These are phyloP conservation scores for Caenorhabditis sulstoni DNA, from an alignment of 2,888 invertebrate genomes.

Conservation along the genomic window DNA sequence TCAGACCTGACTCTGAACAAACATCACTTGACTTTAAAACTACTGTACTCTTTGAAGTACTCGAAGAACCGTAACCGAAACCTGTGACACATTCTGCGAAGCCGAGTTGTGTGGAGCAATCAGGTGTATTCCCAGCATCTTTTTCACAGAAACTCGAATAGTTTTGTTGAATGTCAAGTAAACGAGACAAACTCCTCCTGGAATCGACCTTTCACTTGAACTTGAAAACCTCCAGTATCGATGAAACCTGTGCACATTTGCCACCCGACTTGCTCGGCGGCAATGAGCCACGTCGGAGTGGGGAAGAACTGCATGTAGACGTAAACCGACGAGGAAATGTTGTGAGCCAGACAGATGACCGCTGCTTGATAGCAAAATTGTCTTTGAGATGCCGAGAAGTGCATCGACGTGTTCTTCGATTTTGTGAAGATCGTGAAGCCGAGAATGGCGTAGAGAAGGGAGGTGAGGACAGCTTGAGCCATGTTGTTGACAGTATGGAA, in stretches of 20 bases:
- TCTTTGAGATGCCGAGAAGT: background rate
- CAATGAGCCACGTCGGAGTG: constrained; percentile 21
- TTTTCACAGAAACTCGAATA: background rate
- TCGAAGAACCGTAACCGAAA: background rate
- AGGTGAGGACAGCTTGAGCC: background rate
- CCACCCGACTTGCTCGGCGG: constrained; percentile 18
- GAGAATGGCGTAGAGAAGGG: background rate
- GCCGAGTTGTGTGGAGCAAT: background rate
- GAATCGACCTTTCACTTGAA: no score
- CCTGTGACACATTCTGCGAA: background rate
- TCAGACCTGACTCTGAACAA: no score
- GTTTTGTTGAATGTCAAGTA: constrained; percentile 14
- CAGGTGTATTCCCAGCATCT: background rate
- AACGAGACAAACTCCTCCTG: constrained; percentile 23
- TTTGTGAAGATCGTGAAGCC: constrained; percentile 1
- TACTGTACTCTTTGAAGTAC: background rate
- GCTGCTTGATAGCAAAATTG: constrained; percentile 12
- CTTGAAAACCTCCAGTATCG: no score
- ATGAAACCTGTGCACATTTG: constrained; percentile 31
- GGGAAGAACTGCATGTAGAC: constrained; percentile 39
- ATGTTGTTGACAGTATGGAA: constrained; percentile 15
- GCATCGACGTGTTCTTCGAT: background rate
- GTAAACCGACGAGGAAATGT: background rate
- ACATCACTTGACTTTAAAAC: no score
- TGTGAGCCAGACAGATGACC: constrained; percentile 26